Evolutionary conservation across 2,888 invertebrate species (phyloP).

Genomic region (Apantesis nais): DNA sequence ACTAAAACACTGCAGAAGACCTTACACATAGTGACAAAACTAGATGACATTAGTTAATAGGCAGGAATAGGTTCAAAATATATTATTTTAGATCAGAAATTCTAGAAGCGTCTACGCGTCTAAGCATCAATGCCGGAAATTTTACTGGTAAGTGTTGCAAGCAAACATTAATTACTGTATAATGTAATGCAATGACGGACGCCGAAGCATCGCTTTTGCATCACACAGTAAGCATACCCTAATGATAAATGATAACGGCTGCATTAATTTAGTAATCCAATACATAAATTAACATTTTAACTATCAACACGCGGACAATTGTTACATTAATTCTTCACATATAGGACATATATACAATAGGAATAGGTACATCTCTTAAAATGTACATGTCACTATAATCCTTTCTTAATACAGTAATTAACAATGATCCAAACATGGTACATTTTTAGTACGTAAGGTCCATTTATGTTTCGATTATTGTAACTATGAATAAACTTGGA

Average conservation of each 20-base stretch:
- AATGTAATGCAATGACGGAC: background rate
- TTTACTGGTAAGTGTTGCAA: conserved; percentile 7
- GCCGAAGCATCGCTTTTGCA: conserved; percentile 8
- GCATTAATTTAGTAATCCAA: conserved; percentile 3
- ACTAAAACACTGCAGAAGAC: background rate
- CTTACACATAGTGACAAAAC: background rate
- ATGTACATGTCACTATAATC: background rate
- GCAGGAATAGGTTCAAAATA: background rate
- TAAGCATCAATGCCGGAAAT: conserved; percentile 1
- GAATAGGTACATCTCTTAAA: background rate
- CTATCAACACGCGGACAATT: background rate
- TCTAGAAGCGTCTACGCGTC: background rate
- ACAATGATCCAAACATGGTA: no score
- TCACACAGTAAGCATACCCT: conserved; percentile 3
- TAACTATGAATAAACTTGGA: background rate
- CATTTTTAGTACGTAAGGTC: background rate
- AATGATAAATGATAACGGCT: conserved; percentile 18
- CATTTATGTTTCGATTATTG: background rate
- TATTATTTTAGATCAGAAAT: background rate
- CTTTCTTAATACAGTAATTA: background rate
- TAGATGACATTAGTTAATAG: background rate
- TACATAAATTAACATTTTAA: background rate
- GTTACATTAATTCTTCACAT: background rate
- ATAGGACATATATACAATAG: no score
- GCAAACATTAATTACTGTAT: conserved; percentile 7